phyloP scores from a whole-genome alignment of 2,113 vertebrate genomes.

The Origma solitaria region DNA sequence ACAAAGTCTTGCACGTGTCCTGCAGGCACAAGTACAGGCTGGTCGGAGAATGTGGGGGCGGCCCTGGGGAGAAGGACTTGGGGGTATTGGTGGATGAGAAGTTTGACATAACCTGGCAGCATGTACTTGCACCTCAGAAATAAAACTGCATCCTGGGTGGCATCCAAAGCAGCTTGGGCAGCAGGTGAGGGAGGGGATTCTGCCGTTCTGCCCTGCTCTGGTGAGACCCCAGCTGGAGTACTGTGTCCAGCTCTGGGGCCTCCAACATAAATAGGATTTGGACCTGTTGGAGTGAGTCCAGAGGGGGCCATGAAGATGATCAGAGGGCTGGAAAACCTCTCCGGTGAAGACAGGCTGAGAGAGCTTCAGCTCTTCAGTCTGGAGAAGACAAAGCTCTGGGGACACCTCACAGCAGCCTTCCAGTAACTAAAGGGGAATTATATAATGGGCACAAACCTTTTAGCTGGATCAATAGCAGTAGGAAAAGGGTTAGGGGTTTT shows the following conservation, averaged over 20 bases:
- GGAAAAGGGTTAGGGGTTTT: background rate
- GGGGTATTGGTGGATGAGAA: background rate
- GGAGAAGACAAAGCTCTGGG: background rate
- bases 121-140: background rate
- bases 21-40: background rate
- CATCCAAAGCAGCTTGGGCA: background rate
- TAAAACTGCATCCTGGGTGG: background rate
- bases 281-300: background rate
- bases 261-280: background rate
- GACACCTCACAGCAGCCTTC: background rate
- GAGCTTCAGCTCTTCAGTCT: background rate
- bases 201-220: background rate
- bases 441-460: background rate
- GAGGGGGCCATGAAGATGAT: background rate
- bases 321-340: background rate
- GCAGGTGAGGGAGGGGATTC: background rate
- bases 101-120: background rate
- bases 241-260: background rate
- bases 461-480: background rate
- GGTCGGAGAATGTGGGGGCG: background rate
- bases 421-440: background rate
- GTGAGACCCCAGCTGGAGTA: background rate
- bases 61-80: background rate
- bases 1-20: background rate
- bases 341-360: background rate